Evolutionary conservation across 1,140 invertebrate genomes (phyloP).

Genomic region (Metopolophium dirhodum): DNA sequence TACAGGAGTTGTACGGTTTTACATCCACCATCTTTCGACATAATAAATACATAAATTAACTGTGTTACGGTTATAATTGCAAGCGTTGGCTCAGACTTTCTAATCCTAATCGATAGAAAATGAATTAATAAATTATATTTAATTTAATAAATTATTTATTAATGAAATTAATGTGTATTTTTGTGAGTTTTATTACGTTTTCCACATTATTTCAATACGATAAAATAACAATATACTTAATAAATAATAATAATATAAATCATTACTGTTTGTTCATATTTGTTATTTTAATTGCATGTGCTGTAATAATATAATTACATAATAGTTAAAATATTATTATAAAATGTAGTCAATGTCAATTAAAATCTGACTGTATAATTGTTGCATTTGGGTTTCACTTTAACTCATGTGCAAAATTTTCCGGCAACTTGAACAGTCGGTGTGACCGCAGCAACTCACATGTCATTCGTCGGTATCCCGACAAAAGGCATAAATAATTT

Average conservation of each 20-base stretch:
- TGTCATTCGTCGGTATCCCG: too few species aligned
- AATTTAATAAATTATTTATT: neutral
- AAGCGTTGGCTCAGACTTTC: neutral
- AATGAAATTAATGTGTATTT: neutral
- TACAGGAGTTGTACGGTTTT: neutral
- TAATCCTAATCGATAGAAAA: neutral
- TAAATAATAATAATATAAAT: neutral
- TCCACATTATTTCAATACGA: neutral
- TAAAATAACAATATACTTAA: neutral
- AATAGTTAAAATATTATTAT: neutral
- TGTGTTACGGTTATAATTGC: too few species aligned
- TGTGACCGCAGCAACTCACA: too few species aligned
- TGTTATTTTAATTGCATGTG: neutral
- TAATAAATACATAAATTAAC: neutral
- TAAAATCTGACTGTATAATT: neutral
- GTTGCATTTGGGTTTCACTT: neutral
- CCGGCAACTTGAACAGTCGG: neutral
- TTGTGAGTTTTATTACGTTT: neutral
- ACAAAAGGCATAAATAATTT: too few species aligned
- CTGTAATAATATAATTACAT: neutral
- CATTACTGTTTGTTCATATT: neutral
- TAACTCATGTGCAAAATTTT: neutral
- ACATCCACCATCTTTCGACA: neutral
- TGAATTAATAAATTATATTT: neutral
- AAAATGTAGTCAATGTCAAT: neutral